phyloP scores from a whole-genome alignment of 2,113 vertebrate species.

The Scomber japonicus region DNA sequence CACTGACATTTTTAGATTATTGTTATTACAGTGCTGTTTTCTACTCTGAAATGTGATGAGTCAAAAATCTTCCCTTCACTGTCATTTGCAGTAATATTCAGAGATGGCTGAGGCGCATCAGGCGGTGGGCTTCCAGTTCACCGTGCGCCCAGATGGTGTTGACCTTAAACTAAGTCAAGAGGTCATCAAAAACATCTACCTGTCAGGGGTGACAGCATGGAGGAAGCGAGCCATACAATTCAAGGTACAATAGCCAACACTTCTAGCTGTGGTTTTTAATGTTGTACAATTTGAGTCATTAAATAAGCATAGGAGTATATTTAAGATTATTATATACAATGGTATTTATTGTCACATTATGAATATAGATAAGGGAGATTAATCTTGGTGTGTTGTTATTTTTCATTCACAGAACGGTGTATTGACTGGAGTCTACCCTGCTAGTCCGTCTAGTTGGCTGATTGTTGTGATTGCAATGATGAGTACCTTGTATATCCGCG shows the following conservation, averaged over 20 bases:
- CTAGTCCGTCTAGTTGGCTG: constrained; percentile 95
- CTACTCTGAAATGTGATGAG: too few species aligned
- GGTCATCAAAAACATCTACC: constrained; percentile 91
- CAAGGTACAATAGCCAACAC: constrained; percentile 83
- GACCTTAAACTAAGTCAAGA: constrained; percentile 92
- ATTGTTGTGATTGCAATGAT: constrained; percentile 90
- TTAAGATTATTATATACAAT: not conserved
- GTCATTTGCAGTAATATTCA: not conserved
- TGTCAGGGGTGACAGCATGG: constrained; percentile 90
- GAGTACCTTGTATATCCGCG: constrained; percentile 88
- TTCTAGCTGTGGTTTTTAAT: not conserved
- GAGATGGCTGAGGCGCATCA: constrained; percentile 97
- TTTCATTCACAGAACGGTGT: constrained; percentile 89
- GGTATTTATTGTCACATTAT: not conserved
- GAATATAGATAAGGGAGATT: not conserved
- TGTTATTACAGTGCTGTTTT: too few species aligned
- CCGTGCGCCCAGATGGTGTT: constrained; percentile 93
- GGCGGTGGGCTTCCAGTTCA: constrained; percentile 98
- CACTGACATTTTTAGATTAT: too few species aligned
- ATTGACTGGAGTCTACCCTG: constrained; percentile 93
- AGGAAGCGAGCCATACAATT: constrained; percentile 91
- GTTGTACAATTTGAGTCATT: too few species aligned
- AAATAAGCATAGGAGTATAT: not conserved
- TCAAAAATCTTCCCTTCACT: too few species aligned
- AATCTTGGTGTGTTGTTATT: not conserved